Percentiles rank a stretch among this genome's conserved stretches.
Evolutionary conservation across 2,888 invertebrate species (phyloP).

Genomic region (Leptogaster cylindrica): DNA sequence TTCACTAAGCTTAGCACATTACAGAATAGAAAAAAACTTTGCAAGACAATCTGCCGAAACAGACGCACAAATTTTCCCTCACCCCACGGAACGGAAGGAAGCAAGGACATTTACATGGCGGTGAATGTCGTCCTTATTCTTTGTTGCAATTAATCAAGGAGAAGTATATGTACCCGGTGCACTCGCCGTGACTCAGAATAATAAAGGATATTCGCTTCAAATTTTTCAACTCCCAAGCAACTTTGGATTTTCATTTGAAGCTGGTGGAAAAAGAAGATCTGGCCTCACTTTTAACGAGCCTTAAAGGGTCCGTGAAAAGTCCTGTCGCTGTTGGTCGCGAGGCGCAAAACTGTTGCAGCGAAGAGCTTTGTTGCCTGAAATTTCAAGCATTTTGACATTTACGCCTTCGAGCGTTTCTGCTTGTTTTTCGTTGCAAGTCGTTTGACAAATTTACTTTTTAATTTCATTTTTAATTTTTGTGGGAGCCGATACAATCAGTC

Average conservation of each 20-base stretch:
- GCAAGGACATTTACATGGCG: conserved; percentile 42
- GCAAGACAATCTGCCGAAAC: conserved; percentile 4
- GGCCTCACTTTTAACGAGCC: neutral
- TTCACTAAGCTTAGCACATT: too few relatives aligned
- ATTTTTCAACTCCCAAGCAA: conserved; percentile 3
- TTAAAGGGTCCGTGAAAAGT: neutral
- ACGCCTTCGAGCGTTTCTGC: neutral
- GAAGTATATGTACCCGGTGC: conserved; percentile 19
- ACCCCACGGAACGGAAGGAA: conserved; percentile 1
- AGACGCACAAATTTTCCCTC: conserved; percentile 30
- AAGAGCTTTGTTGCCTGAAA: neutral
- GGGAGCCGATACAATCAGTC: too few relatives aligned
- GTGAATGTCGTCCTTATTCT: conserved; percentile 46
- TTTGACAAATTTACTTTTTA: too few relatives aligned
- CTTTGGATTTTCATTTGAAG: conserved; percentile 28
- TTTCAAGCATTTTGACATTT: neutral
- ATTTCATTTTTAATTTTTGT: too few relatives aligned
- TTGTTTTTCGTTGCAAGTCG: too few relatives aligned
- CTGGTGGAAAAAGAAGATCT: conserved; percentile 8
- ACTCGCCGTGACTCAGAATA: conserved; percentile 16
- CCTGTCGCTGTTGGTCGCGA: neutral
- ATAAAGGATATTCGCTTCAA: conserved; percentile 22
- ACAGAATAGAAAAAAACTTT: too few relatives aligned
- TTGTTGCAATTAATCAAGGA: conserved; percentile 47
- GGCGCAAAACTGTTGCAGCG: neutral